These are phyloP conservation scores for Caranx ignobilis DNA, from an alignment of 2,113 vertebrate species.

Conservation along the genomic window DNA sequence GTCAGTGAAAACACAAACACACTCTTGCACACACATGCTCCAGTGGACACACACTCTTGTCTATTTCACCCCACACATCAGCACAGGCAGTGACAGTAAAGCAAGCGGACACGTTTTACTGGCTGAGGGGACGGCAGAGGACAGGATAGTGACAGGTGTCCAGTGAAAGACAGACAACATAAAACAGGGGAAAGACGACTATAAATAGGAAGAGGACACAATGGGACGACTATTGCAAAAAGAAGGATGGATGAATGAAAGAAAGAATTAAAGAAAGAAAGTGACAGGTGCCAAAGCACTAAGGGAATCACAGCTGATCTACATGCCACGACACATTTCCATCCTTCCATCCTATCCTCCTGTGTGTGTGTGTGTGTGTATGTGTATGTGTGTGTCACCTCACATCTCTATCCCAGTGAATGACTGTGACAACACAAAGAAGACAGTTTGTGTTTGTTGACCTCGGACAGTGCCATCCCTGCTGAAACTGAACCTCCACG, in stretches of 20 bases:
- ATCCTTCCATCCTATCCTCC: conserved; percentile 13
- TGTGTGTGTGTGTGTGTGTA: conserved; percentile 8
- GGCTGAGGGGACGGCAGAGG: conserved; percentile 34
- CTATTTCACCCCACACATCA: conserved; percentile 36
- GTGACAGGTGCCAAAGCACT: conserved; percentile 64
- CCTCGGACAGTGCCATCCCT: conserved; percentile 1
- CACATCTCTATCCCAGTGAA: conserved; percentile 31
- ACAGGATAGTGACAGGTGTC: conserved; percentile 60
- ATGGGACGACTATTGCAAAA: not conserved
- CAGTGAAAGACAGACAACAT: conserved; percentile 23
- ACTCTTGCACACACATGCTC: conserved; percentile 4
- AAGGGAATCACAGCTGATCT: conserved; percentile 50
- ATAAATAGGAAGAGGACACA: conserved; percentile 5
- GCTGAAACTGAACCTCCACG: conserved; percentile 23
- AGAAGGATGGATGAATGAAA: conserved; percentile 25
- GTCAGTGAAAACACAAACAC: conserved; percentile 10
- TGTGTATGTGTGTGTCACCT: conserved; percentile 33
- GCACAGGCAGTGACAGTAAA: conserved; percentile 48
- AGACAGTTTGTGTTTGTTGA: conserved; percentile 31
- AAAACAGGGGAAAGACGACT: not conserved
- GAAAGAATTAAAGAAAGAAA: conserved; percentile 34
- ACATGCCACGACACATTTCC: conserved; percentile 53
- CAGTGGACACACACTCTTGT: conserved; percentile 11
- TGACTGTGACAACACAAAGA: conserved; percentile 19
- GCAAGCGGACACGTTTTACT: conserved; percentile 30